Base-by-base conservation (phyloP, 2,113 vertebrate genomes). In the Muscicapa adusta region DNA sequence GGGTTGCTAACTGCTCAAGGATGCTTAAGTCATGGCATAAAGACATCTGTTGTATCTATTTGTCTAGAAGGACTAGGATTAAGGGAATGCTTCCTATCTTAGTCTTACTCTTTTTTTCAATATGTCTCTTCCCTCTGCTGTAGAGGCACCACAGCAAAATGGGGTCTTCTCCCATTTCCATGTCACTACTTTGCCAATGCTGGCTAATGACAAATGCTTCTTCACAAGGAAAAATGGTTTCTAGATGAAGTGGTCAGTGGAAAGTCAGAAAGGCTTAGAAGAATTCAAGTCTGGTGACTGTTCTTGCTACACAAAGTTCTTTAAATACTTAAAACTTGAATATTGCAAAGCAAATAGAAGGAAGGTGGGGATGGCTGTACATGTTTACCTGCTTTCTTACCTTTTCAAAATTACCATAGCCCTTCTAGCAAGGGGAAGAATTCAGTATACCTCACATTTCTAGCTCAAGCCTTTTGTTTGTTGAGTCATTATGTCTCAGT, bases 301-400 rank as follows among this genome's bases (percentile, higher is more conserved):
- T 18, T 87, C 45, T 93, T 94, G 77, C 77, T 87, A 89, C 80
- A 80, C 38, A 16, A 70, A 90, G 40, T 60, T 65, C 43, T 80
- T 94, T 18, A 95, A 86, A 71, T 80, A 51, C 62, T 93, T 94
- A 29, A 84, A 80, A 63, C 42, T 53, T 70, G 54, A 88, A 74
- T 73, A 62, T 85, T 95, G 67, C 65, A 95, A 89, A 92, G 61
- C 66, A 96, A 92, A 94, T 40, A 95, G 48, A 93, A 77, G 34
- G 57, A 81, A 71, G 56, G 62, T 80, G 74, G 74, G 81, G 54
- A 79, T 90, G 43, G 68, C 40, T 63, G 31, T 67, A 51, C 33
- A 56, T 12, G 31, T 80, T 91, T 78, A 60, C 57, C 7, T 20
- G n/a, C 45, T 87, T 88, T 74, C 60, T 93, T 93, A 80, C 68